Percentiles rank a stretch among this genome's conserved stretches.
Conservation (phyloP, 2,888 invertebrate species). For the Drosophila sordidapex region DNA sequence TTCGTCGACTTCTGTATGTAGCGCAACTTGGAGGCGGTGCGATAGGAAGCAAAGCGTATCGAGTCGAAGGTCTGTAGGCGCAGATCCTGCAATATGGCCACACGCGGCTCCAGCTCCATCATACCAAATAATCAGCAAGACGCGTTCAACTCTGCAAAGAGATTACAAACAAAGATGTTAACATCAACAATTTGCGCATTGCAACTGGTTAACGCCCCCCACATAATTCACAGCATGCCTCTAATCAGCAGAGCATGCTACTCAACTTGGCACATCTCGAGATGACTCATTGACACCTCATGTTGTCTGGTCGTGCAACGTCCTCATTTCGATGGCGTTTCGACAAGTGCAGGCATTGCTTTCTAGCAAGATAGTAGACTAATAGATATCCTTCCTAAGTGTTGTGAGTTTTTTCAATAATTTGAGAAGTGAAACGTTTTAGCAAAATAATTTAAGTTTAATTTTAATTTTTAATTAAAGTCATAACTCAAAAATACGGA, state of each 20-base stretch:
- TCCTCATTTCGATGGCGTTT: conserved; percentile 2
- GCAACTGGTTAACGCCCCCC: conserved; percentile 17
- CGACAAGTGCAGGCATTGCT: not conserved
- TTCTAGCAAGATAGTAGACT: not conserved
- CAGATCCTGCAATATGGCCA: conserved; percentile 93
- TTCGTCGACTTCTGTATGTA: conserved; percentile 99
- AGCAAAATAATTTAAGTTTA: too few relatives aligned
- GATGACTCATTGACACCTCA: conserved; percentile 13
- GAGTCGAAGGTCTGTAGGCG: conserved; percentile 96
- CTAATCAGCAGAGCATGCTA: conserved; percentile 28
- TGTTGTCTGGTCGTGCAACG: not conserved
- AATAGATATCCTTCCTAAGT: not conserved
- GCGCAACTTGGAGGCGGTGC: conserved; percentile 98
- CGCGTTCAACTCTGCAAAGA: conserved; percentile 27
- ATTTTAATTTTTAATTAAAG: too few relatives aligned
- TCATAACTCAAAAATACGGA: too few relatives aligned
- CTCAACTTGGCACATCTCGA: conserved; percentile 13
- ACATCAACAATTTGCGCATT: conserved; percentile 16
- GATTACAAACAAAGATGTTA: conserved; percentile 1
- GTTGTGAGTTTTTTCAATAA: not conserved
- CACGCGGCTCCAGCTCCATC: conserved; percentile 88
- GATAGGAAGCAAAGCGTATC: conserved; percentile 98
- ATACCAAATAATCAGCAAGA: conserved; percentile 37
- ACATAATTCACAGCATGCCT: conserved; percentile 18
- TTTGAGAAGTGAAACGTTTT: not conserved